Base-by-base conservation (phyloP, 2,113 vertebrate species). In the Cheilinus undulatus region DNA sequence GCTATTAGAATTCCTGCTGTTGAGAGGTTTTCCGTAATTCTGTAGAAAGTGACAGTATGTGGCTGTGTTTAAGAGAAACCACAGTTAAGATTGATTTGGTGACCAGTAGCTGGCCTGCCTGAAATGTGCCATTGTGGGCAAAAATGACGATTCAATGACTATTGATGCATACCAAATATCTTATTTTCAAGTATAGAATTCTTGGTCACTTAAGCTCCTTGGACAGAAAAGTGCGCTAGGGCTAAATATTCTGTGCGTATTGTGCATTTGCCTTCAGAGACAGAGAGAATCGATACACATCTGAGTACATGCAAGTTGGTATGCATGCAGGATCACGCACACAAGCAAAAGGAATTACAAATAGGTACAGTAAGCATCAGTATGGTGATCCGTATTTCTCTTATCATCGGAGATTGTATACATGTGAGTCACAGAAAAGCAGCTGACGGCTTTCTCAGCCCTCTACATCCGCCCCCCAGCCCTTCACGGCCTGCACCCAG, bases 21-120 rank as follows among this genome's bases (percentile, higher is more conserved):
- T 82, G 78, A 78, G 78, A 87, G 75, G 73, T 72, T 89, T 87
- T 87, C 68, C 42, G 76, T 90, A 87, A 87, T 83, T 89, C 81
- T 84, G 76, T 77, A 83, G 77, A 86, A 78, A 82, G 84, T 86
- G 86, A 85, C 90, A 88, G 86, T 86, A 90, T 91, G 88, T 77
- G 79, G 76, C 83, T 54, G 74, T 58, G 22, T 86, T 89, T 85
- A 79, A 87, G 68, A 85, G 84, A 88, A 91, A 78, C 78, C 17
- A 3, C 67, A 76, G 69, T 84, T 83, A 85, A 70, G 84, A 91
- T 90, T 84, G 88, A 91, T 90, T 86, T 66, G 60, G 45, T 50
- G 83, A 76, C 74, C 49, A 74, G 64, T 48, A 76, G 78, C 38
- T 61, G 68, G 59, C 9, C 51, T 22, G 22, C 70, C 72, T 24